Conservation (phyloP, 2,797 vertebrate genomes). For the Xenopus petersii region DNA sequence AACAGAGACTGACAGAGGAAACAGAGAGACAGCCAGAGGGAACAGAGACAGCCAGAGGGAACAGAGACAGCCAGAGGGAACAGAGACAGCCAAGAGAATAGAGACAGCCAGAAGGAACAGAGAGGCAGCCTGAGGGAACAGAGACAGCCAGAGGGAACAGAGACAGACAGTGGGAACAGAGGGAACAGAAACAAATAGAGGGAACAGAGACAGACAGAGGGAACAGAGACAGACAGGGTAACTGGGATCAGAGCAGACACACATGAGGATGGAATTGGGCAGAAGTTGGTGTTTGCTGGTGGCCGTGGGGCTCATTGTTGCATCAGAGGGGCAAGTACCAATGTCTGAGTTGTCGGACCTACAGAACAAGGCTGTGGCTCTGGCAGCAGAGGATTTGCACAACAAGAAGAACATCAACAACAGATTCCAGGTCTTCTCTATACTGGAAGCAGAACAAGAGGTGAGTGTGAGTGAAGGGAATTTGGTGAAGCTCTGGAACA, state of each 20-base stretch:
- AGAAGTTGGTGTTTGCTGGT: background rate
- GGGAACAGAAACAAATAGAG: no score
- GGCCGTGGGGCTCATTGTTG: background rate
- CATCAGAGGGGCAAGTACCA: background rate
- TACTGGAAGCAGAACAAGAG: background rate
- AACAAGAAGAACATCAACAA: background rate
- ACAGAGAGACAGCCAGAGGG: background rate
- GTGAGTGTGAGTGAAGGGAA: slow-evolving; percentile 6
- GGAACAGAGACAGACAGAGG: no score
- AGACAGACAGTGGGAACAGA: no score
- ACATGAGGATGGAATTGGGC: background rate
- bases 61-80: no score
- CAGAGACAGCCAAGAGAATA: background rate
- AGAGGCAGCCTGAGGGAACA: no score
- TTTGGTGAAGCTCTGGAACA: no score
- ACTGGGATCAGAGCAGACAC: background rate
- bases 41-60: no score
- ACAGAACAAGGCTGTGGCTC: background rate
- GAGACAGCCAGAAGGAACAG: no score
- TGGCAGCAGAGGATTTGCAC: slow-evolving; percentile 20
- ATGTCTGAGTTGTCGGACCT: background rate
- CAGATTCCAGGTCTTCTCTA: background rate
- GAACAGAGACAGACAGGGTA: background rate
- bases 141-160: no score
- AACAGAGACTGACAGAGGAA: no score